Evolutionary conservation across 2,113 vertebrate species (phyloP).

Genomic region (Sturnus vulgaris): DNA sequence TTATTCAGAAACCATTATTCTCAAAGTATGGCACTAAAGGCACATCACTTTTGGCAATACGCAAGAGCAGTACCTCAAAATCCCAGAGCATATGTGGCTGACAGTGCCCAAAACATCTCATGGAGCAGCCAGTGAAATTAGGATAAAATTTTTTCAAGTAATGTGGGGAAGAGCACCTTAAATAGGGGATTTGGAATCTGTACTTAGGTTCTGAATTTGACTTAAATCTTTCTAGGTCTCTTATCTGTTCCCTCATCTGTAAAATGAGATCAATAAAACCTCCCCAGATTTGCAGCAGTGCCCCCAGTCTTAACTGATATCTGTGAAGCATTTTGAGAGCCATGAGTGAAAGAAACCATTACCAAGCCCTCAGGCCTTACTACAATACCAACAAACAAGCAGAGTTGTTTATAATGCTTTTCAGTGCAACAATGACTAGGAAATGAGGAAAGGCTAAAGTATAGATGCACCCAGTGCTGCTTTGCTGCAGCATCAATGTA

Average conservation of each 20-base stretch:
- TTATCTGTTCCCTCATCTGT: neutral
- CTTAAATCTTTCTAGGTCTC: neutral
- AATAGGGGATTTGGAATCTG: neutral
- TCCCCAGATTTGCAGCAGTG: neutral
- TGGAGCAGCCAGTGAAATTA: neutral
- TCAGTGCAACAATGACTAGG: neutral
- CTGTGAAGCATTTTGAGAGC: neutral
- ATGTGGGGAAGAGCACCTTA: neutral
- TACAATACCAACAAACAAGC: neutral
- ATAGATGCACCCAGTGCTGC: neutral
- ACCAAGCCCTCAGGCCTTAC: neutral
- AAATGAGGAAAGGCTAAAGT: neutral
- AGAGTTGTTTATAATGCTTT: neutral
- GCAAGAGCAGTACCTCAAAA: neutral
- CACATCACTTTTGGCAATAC: neutral
- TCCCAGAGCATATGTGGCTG: accelerated
- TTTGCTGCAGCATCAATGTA: constrained; percentile 1
- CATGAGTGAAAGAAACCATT: neutral
- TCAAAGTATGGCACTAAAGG: neutral
- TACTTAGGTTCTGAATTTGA: neutral
- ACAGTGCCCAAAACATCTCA: neutral
- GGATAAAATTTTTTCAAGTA: neutral
- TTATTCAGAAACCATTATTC: neutral
- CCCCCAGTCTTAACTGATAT: neutral
- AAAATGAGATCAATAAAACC: constrained; percentile 1